Base-by-base conservation (phyloP, 2,113 vertebrate genomes). In the Herpetotheres cachinnans region DNA sequence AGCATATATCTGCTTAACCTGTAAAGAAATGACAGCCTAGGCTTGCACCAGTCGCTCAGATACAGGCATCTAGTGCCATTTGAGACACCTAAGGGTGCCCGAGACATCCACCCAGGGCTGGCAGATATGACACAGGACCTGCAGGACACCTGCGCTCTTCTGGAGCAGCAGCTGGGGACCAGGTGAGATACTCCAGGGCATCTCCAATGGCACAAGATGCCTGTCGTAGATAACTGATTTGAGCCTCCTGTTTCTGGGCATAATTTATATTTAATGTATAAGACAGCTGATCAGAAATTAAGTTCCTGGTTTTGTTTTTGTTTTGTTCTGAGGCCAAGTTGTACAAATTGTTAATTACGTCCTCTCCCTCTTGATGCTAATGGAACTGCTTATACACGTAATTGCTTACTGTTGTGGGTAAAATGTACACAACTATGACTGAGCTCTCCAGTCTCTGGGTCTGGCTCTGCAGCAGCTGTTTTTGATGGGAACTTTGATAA, bases 91-190 rank as follows among this genome's bases (percentile, higher is more conserved):
- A 11, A 49, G 50, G 63, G 96, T 92, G 85, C 70, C 79, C 9
- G 36, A 93, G 78, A 77, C 93, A 86, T 82, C 95, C 70, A 62
- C 90, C 78, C 92, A 85, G 95, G 96, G 95, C 92, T 96, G 93
- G 66, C 95, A 96, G 85, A 91, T 38, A 97, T 97, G 96, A 82
- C 96, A 77, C 96, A 97, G 93, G 96, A 96, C 82, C 96, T 95
- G 58, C 96, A 97, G 92, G 96, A 97, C 90, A 93, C 96, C 78
- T 96, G 93, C 0, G 93, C 96, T 95, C 95, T 96, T 46, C 96
- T 97, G 96, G 96, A 97, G 93, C 96, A 96, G 93, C 96, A 97
- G 92, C 96, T 97, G 95, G 95, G 93, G 3, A 97, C 93, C 90
- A 97, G 96, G 96, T 96, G 96, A 97, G 96, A 92, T 24, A 82